These are phyloP conservation scores for Onychomys torridus DNA, from an alignment of 2,797 vertebrate species.

Conservation along the genomic window DNA sequence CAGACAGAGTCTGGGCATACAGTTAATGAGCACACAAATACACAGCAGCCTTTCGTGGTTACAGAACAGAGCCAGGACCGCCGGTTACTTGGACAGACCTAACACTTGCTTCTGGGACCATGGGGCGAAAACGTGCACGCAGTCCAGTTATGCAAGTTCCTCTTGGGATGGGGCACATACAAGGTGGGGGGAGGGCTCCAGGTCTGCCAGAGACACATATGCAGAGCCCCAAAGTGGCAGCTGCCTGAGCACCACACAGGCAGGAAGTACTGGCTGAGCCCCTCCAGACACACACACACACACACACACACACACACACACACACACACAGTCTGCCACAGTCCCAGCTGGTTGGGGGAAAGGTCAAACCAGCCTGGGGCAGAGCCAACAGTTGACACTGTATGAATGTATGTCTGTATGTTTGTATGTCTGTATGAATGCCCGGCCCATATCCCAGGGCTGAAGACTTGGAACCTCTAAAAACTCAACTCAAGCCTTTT, in stretches of 20 bases:
- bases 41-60: too few relatives aligned
- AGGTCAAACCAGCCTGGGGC: neutral
- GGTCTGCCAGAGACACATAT: neutral
- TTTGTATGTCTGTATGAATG: too few relatives aligned
- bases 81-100: neutral
- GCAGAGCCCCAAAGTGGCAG: neutral
- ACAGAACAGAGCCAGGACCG: neutral
- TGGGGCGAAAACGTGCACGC: neutral
- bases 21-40: neutral
- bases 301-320: neutral
- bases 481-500: conserved; percentile 27
- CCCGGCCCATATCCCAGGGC: too few relatives aligned
- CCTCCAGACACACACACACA: neutral
- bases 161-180: neutral
- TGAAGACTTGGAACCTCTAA: neutral
- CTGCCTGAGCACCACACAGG: neutral
- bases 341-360: too few relatives aligned
- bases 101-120: neutral
- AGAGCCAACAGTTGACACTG: neutral
- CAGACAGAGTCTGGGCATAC: neutral
- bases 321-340: neutral
- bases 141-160: neutral
- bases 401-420: too few relatives aligned
- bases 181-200: neutral
- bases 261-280: neutral